These are phyloP conservation scores for Platichthys stellatus DNA, from an alignment of 2,113 vertebrate genomes.

Conservation along the genomic window DNA sequence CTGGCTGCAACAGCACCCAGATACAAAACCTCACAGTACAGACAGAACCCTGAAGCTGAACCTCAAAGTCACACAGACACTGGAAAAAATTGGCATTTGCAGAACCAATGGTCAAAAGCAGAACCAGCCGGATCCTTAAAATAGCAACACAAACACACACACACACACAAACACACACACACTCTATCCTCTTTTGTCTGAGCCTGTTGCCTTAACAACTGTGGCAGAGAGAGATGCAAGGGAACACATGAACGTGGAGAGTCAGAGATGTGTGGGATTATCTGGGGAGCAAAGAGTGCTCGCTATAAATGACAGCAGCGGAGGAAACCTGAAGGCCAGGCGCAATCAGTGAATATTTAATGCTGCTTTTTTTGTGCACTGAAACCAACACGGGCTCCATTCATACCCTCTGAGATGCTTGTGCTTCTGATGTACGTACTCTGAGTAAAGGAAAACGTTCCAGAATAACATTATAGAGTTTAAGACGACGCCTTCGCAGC, in stretches of 20 bases:
- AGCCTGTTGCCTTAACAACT: slow-evolving; percentile 57
- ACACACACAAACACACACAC: not conserved
- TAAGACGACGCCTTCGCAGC: not conserved
- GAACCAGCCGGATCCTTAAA: slow-evolving; percentile 21
- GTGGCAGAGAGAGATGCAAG: not conserved
- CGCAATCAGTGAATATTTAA: slow-evolving; percentile 69
- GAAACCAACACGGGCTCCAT: slow-evolving; percentile 34
- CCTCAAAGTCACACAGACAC: slow-evolving; percentile 5
- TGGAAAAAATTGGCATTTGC: slow-evolving; percentile 4
- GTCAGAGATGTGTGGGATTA: slow-evolving; percentile 31
- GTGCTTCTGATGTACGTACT: slow-evolving; percentile 10
- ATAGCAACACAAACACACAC: slow-evolving; percentile 19
- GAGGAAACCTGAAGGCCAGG: slow-evolving; percentile 49
- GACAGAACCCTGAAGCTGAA: slow-evolving; percentile 10
- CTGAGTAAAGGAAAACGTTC: no score
- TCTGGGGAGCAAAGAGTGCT: slow-evolving; percentile 22
- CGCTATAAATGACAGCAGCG: slow-evolving; percentile 23
- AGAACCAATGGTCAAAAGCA: slow-evolving; percentile 4
- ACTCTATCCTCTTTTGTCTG: slow-evolving; percentile 43
- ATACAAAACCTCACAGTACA: slow-evolving; percentile 4
- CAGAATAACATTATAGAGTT: not conserved
- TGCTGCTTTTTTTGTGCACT: slow-evolving; percentile 32
- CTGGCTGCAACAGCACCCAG: slow-evolving; percentile 23
- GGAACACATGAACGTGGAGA: slow-evolving; percentile 2
- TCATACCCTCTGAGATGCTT: not conserved